A percentile compares a stretch with the other conserved stretches of the same genome.
Evolutionary conservation across 2,888 invertebrate species (phyloP).

Genomic region (Mythimna lalbum): DNA sequence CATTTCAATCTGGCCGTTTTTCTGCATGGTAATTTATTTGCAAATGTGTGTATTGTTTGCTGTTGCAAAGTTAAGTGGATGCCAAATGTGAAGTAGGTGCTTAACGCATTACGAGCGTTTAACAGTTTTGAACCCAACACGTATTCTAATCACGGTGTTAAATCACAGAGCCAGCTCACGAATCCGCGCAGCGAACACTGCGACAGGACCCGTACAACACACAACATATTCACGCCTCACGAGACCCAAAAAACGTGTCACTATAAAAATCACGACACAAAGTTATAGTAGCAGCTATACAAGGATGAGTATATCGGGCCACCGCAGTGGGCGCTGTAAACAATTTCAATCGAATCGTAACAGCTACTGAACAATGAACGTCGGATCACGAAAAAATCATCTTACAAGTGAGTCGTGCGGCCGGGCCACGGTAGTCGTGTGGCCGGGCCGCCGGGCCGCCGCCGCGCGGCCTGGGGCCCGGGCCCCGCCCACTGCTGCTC

Average conservation of each 20-base stretch:
- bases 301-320: slow-evolving; percentile 65
- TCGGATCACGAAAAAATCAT: slow-evolving; percentile 90
- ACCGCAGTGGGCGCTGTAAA: slow-evolving; percentile 77
- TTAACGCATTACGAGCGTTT: slow-evolving; percentile 7
- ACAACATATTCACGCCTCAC: slow-evolving; percentile 27
- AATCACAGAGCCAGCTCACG: slow-evolving; percentile 23
- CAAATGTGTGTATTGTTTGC: not conserved
- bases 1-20: slow-evolving; percentile 15
- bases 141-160: slow-evolving; percentile 17
- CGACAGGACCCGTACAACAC: slow-evolving; percentile 8
- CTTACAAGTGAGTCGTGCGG: slow-evolving; percentile 88
- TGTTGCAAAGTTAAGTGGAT: slow-evolving; percentile 5
- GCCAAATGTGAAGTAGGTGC: slow-evolving; percentile 5
- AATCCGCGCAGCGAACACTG: not conserved
- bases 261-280: slow-evolving; percentile 59
- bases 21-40: slow-evolving; percentile 1
- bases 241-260: slow-evolving; percentile 57
- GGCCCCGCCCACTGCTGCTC: slow-evolving; percentile 56
- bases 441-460: slow-evolving; percentile 23
- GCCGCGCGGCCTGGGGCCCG: slow-evolving; percentile 3
- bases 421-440: slow-evolving; percentile 85
- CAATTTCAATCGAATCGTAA: slow-evolving; percentile 87
- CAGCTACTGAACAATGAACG: slow-evolving; percentile 89
- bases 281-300: slow-evolving; percentile 12
- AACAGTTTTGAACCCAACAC: not conserved